A percentile compares a stretch with the other conserved stretches of the same genome.
Conservation (phyloP, 2,113 vertebrate species). For the Osmerus eperlanus region DNA sequence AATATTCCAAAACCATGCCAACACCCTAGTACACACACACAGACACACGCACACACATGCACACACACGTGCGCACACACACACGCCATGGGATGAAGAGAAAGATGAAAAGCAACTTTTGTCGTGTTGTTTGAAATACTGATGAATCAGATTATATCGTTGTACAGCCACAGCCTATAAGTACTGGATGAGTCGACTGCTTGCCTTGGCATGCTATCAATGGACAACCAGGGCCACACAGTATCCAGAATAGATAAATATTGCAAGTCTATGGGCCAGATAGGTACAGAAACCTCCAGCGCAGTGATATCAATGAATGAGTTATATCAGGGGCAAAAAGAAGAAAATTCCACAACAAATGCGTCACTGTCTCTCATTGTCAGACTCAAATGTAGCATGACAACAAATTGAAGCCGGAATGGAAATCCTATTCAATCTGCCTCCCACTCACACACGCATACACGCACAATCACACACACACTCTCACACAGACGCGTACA, state of each 20-base stretch:
- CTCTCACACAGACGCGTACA: background rate
- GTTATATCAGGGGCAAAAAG: background rate
- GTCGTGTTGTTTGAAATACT: too few relatives aligned
- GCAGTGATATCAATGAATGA: constrained; percentile 23
- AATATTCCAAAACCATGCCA: too few relatives aligned
- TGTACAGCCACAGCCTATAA: too few relatives aligned
- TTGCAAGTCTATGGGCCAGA: constrained; percentile 39
- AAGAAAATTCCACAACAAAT: background rate
- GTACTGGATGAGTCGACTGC: too few relatives aligned
- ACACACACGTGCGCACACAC: background rate
- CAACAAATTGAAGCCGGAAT: constrained; percentile 41
- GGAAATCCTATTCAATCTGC: constrained; percentile 36
- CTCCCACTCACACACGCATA: constrained; percentile 40
- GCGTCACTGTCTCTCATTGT: background rate
- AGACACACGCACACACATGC: background rate
- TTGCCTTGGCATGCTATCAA: too few relatives aligned
- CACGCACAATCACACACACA: too few relatives aligned
- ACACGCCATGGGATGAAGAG: background rate
- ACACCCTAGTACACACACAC: constrained; percentile 1
- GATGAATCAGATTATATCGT: too few relatives aligned
- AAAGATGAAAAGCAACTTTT: background rate
- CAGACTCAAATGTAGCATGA: constrained; percentile 21
- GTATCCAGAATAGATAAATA: too few relatives aligned
- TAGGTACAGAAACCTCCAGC: constrained; percentile 36
- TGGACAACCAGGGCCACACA: too few relatives aligned